Base-by-base conservation (phyloP, 2,888 invertebrate genomes). In the Zelleria hepariella region DNA sequence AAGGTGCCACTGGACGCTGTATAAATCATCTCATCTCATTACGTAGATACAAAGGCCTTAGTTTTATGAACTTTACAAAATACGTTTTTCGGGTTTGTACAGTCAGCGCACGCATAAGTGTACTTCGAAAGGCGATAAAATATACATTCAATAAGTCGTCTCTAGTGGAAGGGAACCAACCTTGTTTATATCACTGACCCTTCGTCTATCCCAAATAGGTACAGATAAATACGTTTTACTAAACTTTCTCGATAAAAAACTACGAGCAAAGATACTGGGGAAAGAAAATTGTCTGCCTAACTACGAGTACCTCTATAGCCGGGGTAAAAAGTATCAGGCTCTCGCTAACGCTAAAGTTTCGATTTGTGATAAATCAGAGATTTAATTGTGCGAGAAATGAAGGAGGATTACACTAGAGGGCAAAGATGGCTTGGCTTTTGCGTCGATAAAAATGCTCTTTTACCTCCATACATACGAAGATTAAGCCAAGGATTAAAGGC, bases 341-440 rank as follows among this genome's bases (percentile, higher is more conserved):
- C 32, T 42, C 2, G 32, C 32, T 42, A 15, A 42, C 15, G 32
- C 32, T 42, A 15, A 42, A 57, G 48, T 55, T 82, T 84, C 86
- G 83, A 85, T 86, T 84, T 84, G 81, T 81, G 66, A 85, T 86
- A 85, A 84, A 86, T 86, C 83, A 73, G 67, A 67, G 66, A 81
- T 82, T 87, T 86, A 86, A 87, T 85, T 86, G 84, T 74, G 80
- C 86, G 82, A 75, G 77, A 86, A 87, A 86, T 85, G 80, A 82
- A 83, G 82, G 23, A 48, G 85, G 84, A 84, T 85, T 86, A 85
- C 21, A 21, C 15, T 10, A 42, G 7, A 56, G 27, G 20, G 56
- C 20, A 20, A 23, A 54, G n/a, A 25, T 54, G 24, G 25, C 21
- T 51, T 4, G 51, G 24, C 57, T 57, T 57, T 57, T 27, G 42